These are phyloP conservation scores for Biston stratarius DNA, from an alignment of 2,888 invertebrate species.

Conservation along the genomic window DNA sequence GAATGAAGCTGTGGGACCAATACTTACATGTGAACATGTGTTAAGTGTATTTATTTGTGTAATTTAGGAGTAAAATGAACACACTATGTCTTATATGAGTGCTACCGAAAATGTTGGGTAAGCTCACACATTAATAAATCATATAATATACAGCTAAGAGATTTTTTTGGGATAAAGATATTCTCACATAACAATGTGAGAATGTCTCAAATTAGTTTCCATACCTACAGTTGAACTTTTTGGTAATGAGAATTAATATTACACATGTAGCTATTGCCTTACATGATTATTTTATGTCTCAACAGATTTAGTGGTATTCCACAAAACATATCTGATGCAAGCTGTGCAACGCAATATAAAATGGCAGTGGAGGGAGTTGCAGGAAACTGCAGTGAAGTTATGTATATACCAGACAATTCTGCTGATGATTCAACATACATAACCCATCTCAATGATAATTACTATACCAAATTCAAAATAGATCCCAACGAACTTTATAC, in stretches of 20 bases:
- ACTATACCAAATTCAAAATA: conserved; percentile 82
- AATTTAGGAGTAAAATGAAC: conserved; percentile 79
- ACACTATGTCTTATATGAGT: conserved; percentile 85
- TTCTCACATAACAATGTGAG: not conserved
- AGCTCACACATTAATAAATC: conserved; percentile 48
- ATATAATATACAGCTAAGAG: too few species aligned
- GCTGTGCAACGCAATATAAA: conserved; percentile 83
- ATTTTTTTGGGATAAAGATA: too few species aligned
- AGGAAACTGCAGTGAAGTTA: conserved; percentile 75
- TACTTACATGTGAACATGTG: conserved; percentile 61
- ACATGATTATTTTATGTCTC: conserved; percentile 30
- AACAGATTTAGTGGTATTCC: conserved; percentile 82
- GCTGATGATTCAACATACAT: conserved; percentile 78
- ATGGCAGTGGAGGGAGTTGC: conserved; percentile 81
- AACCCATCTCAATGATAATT: conserved; percentile 78
- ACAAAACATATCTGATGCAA: conserved; percentile 83
- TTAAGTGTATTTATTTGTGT: conserved; percentile 65
- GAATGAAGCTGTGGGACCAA: conserved; percentile 80
- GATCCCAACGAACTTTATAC: conserved; percentile 83
- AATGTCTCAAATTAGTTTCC: not conserved
- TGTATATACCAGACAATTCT: conserved; percentile 78
- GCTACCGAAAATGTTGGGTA: conserved; percentile 85
- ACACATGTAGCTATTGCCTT: not conserved
- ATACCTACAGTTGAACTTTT: not conserved
- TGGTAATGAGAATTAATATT: not conserved